phyloP scores from a whole-genome alignment of 92 coral and sea anemone species.

The Actinostola sp. region DNA sequence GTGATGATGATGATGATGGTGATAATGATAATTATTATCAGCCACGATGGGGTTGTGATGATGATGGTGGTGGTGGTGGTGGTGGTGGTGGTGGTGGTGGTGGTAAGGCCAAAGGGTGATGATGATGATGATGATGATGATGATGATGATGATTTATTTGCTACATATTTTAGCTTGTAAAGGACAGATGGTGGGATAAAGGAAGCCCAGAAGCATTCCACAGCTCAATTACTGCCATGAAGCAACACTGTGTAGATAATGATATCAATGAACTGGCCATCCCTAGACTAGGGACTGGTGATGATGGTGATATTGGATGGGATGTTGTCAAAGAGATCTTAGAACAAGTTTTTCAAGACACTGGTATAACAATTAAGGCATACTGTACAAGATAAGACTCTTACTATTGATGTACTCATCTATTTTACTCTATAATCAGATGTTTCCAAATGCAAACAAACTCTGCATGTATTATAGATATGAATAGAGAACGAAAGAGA shows the following conservation, averaged over 20 bases:
- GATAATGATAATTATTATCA: too few relatives aligned
- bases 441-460: too few relatives aligned
- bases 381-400: conserved; percentile 68
- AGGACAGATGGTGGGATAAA: conserved; percentile 89
- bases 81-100: too few relatives aligned
- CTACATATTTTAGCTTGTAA: conserved; percentile 81
- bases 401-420: neutral
- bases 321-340: conserved; percentile 59
- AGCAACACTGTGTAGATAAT: conserved; percentile 67
- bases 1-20: too few relatives aligned
- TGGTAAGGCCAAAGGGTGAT: too few relatives aligned
- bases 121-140: neutral
- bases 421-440: too few relatives aligned
- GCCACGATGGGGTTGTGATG: too few relatives aligned
- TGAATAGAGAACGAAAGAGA: too few relatives aligned
- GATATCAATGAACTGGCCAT: conserved; percentile 61
- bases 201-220: conserved; percentile 60
- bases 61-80: too few relatives aligned
- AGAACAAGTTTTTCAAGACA: conserved; percentile 68
- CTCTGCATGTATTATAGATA: too few relatives aligned
- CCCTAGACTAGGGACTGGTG: conserved; percentile 90
- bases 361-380: conserved; percentile 76
- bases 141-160: neutral
- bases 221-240: conserved; percentile 60
- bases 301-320: conserved; percentile 85